Conservation (phyloP, 2,888 invertebrate species). For the Melangyna quadrimaculata region DNA sequence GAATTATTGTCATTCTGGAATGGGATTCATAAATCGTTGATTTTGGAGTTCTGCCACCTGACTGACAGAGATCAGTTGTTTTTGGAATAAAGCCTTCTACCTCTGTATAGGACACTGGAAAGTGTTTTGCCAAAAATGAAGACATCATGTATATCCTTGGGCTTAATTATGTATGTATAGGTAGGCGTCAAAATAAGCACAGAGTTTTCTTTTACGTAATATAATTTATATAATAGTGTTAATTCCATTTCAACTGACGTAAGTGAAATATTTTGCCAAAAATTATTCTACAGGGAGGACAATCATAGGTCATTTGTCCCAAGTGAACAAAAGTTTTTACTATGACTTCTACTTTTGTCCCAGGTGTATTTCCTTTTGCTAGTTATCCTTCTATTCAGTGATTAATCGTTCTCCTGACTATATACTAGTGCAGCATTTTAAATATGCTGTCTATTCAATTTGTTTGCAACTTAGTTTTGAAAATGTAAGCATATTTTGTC, state of each 20-base stretch:
- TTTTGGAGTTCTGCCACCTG: slow-evolving; percentile 62
- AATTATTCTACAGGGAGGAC: not conserved
- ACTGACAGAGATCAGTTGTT: slow-evolving; percentile 6
- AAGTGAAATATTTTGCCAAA: not conserved
- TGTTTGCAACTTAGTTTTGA: not conserved
- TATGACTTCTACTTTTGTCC: not conserved
- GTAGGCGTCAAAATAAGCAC: not conserved
- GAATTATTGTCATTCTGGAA: slow-evolving; percentile 1
- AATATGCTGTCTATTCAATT: not conserved
- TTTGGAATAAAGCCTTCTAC: not conserved
- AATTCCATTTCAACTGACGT: not conserved
- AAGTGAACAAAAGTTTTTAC: not conserved
- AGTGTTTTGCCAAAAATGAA: slow-evolving; percentile 32
- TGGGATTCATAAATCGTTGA: slow-evolving; percentile 47
- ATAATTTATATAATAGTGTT: not conserved
- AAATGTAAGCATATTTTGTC: not conserved
- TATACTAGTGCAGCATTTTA: not conserved
- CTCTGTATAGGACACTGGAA: not conserved
- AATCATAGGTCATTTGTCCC: not conserved
- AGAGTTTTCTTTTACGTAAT: not conserved
- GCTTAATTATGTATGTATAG: slow-evolving; percentile 34
- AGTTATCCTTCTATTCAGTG: not conserved
- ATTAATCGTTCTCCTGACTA: not conserved
- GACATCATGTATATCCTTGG: not conserved
- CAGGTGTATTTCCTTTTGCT: not conserved